Evolutionary conservation across 1,140 invertebrate genomes (phyloP).

Genomic region (Drosophila cardini): DNA sequence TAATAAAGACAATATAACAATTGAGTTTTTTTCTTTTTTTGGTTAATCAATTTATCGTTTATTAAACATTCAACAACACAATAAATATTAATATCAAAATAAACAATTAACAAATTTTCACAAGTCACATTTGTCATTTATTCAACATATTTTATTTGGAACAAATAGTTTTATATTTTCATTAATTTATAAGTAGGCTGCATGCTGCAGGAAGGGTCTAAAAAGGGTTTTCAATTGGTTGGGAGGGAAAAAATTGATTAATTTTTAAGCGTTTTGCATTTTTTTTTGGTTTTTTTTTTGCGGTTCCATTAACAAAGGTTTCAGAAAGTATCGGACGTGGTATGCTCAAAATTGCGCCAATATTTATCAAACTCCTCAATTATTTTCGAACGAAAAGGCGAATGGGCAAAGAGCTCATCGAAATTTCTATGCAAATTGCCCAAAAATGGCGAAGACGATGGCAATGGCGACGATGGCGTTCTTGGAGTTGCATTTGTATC

Average conservation of each 20-base stretch:
- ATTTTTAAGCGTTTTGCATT: constrained; percentile 45
- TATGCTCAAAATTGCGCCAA: constrained; percentile 77
- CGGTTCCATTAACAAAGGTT: constrained; percentile 61
- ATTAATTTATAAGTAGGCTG: constrained; percentile 43
- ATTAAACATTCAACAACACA: constrained; percentile 81
- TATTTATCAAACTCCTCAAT: constrained; percentile 81
- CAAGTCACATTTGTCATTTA: constrained; percentile 46
- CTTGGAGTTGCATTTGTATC: constrained; percentile 1
- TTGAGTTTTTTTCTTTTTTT: constrained; percentile 40
- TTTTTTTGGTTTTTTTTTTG: constrained; percentile 17
- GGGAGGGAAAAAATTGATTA: constrained; percentile 23
- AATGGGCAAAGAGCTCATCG: constrained; percentile 72
- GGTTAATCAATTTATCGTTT: constrained; percentile 76
- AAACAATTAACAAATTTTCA: constrained; percentile 68
- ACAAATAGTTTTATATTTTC: constrained; percentile 19
- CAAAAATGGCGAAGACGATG: constrained; percentile 46
- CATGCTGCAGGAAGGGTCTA: constrained; percentile 52
- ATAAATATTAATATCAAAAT: constrained; percentile 46
- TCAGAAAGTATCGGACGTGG: constrained; percentile 50
- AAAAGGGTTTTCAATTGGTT: neutral
- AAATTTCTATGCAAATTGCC: constrained; percentile 57
- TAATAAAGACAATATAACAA: constrained; percentile 65
- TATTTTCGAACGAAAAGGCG: constrained; percentile 76
- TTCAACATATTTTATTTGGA: constrained; percentile 21
- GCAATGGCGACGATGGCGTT: constrained; percentile 23